phyloP scores from a whole-genome alignment of 1,140 invertebrate species.

The Magallana ariakensis region DNA sequence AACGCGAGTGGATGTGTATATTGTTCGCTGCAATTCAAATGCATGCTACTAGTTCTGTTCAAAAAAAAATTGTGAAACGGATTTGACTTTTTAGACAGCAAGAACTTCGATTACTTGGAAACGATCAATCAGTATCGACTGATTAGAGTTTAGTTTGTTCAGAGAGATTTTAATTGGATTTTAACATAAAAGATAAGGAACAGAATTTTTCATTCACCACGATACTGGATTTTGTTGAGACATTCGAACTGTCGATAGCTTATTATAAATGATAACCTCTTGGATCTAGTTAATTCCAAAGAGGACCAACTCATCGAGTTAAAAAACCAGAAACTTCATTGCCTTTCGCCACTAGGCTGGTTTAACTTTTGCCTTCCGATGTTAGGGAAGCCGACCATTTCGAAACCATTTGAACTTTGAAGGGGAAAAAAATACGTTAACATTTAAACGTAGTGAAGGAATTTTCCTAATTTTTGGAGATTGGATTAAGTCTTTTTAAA shows the following conservation, averaged over 20 bases:
- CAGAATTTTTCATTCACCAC: slow-evolving; percentile 19
- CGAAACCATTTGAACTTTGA: no score
- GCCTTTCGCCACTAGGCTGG: no score
- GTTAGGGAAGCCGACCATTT: no score
- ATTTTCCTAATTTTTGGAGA: no score
- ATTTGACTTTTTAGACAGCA: no score
- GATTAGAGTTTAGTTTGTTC: not conserved
- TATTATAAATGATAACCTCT: slow-evolving; percentile 2
- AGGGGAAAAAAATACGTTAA: no score
- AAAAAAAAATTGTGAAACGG: no score
- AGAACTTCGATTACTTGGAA: not conserved
- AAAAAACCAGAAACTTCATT: not conserved
- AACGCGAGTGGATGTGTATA: no score
- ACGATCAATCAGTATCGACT: not conserved
- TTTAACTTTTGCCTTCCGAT: no score
- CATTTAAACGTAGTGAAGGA: no score
- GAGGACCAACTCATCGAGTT: not conserved
- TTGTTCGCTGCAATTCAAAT: no score
- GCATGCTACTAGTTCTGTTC: no score
- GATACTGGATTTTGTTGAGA: not conserved
- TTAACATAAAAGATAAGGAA: slow-evolving; percentile 31
- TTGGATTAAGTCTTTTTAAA: not conserved
- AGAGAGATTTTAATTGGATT: not conserved
- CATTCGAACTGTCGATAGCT: not conserved
- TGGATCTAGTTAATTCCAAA: not conserved